phyloP scores from a whole-genome alignment of 2,888 invertebrate genomes.

The Entomobrya multifasciata region DNA sequence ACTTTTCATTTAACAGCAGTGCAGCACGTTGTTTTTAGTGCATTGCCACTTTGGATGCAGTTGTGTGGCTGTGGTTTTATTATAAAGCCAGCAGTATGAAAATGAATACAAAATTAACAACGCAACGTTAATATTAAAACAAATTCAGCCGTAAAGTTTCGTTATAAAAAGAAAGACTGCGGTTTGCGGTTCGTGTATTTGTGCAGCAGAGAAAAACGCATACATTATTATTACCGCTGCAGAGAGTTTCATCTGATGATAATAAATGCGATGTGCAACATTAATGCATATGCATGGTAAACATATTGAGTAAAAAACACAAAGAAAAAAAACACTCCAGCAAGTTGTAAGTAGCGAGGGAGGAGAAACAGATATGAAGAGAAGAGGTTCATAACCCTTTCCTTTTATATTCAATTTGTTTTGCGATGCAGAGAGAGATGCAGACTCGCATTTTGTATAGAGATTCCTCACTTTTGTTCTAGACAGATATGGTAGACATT shows the following conservation, averaged over 20 bases:
- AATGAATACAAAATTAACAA: background rate
- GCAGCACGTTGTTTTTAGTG: background rate
- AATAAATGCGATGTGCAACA: background rate
- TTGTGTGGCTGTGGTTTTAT: background rate
- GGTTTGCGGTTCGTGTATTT: no score
- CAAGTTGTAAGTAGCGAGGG: slow-evolving; percentile 7
- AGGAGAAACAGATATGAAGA: background rate
- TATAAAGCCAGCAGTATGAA: background rate
- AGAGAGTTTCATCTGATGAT: background rate
- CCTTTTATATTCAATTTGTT: no score
- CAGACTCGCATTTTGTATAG: no score
- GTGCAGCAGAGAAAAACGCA: background rate
- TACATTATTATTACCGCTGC: no score
- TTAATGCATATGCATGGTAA: background rate
- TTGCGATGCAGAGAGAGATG: no score
- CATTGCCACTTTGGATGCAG: background rate
- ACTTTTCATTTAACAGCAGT: background rate
- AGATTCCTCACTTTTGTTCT: no score
- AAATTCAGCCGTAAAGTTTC: background rate
- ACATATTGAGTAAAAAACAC: no score
- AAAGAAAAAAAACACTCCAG: slow-evolving; percentile 33
- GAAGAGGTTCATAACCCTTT: slow-evolving; percentile 46
- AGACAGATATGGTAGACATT: no score
- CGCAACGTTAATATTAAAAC: background rate
- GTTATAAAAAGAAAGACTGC: no score